These are phyloP conservation scores for Sitodiplosis mosellana DNA, from an alignment of 1,140 invertebrate species.

Conservation along the genomic window DNA sequence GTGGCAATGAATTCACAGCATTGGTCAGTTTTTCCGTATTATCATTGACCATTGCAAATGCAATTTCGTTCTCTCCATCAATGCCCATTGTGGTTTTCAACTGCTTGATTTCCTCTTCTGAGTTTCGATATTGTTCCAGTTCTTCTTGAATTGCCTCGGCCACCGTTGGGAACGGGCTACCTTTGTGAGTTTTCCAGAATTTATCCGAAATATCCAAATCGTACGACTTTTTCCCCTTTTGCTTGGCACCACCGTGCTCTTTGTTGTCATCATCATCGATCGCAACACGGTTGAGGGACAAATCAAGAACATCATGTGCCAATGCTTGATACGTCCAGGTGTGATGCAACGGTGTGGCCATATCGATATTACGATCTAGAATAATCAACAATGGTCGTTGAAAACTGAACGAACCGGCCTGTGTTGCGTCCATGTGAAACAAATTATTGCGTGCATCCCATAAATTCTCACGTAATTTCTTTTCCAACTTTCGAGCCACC, in stretches of 20 bases:
- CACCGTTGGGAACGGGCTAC: constrained; percentile 91
- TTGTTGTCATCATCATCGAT: constrained; percentile 47
- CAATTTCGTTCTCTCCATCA: constrained; percentile 55
- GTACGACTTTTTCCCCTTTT: constrained; percentile 64
- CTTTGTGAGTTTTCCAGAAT: constrained; percentile 86
- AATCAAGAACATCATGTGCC: constrained; percentile 83
- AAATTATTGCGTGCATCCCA: constrained; percentile 92
- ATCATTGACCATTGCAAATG: constrained; percentile 70
- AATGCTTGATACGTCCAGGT: constrained; percentile 99
- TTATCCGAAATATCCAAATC: constrained; percentile 77
- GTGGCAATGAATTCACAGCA: constrained; percentile 88
- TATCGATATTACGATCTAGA: constrained; percentile 87
- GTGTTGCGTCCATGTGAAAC: constrained; percentile 68
- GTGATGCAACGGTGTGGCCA: constrained; percentile 95
- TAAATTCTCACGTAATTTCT: constrained; percentile 91
- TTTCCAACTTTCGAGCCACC: constrained; percentile 92
- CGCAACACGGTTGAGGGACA: constrained; percentile 73
- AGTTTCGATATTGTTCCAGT: constrained; percentile 79
- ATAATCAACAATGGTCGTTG: constrained; percentile 84
- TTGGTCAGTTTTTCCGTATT: constrained; percentile 87
- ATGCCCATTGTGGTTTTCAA: constrained; percentile 84
- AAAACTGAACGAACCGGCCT: constrained; percentile 65
- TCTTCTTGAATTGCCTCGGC: constrained; percentile 98
- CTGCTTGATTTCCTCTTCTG: constrained; percentile 92
- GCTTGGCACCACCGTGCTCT: constrained; percentile 32